Evolutionary conservation across 2,113 vertebrate genomes (phyloP), one percentile per base, ranked within the genome.

Genomic region (Diphyllodes magnificus): DNA sequence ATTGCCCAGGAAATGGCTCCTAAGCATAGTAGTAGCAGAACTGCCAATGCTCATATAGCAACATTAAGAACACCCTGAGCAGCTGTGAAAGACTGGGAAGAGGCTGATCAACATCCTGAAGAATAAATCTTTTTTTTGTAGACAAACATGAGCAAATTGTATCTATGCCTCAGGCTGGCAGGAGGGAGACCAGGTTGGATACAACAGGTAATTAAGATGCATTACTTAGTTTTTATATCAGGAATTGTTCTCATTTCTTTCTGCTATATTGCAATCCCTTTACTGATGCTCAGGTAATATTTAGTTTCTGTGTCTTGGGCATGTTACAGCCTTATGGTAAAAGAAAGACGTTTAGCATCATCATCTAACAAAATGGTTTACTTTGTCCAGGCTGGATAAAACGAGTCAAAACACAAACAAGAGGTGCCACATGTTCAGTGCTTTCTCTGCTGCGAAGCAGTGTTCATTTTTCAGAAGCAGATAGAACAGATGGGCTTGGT

Each of bases 381-480:
- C 42, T 61, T 45, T 45, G 47, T 39, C 33, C 44, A 42, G 35
- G 35, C 61, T 72, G 35, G 39, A 27, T 39, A 51, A 86, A 92
- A 68, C 0, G 1, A 47, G 21, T n/a, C 37, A 33, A 83, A 91
- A 17, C 9, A 33, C 42, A n/a, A 40, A 45, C 21, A 72, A 71
- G 40, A 4, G 0, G 6, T 80, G 25, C 21, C 30, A 28, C 15
- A 7, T 0, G 3, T 76, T 64, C 23, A 37, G 63, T 56, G 44
- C 16, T 82, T 76, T 39, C 61, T 72, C 59, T 72, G 27, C 61
- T 60, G 30, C 0, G 0, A 68, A 89, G 59, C 0, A 0, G 10
- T 35, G 44, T 35, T 83, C 27, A 10, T 86, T 70, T 90, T 92
- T 80, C 77, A 87, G 64, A 49, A 35, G 35, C 47, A 82, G 49